phyloP scores from a whole-genome alignment of 2,113 vertebrate genomes.

The Ammodytes dubius region DNA sequence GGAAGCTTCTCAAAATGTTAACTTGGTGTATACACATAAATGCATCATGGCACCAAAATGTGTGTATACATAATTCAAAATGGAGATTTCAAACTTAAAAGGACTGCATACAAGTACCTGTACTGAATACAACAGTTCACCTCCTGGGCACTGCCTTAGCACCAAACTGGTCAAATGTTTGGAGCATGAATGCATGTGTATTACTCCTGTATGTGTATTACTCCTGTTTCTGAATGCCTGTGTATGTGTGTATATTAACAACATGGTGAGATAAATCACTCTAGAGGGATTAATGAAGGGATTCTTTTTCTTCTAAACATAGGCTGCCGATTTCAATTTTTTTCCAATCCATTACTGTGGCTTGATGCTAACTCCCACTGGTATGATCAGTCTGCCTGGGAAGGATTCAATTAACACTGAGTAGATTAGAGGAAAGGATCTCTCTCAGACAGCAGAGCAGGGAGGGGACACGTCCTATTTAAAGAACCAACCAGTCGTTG shows the following conservation, averaged over 20 bases:
- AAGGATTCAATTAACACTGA: constrained; percentile 48
- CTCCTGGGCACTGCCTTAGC: too few species aligned
- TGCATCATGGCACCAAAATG: not conserved
- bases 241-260: too few species aligned
- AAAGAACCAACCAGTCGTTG: constrained; percentile 51
- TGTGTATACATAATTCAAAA: not conserved
- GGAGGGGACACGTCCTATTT: constrained; percentile 43
- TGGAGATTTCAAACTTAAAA: not conserved
- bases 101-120: not conserved
- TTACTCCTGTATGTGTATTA: too few species aligned
- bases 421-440: constrained; percentile 29
- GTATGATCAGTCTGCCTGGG: constrained; percentile 37
- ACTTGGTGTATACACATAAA: not conserved
- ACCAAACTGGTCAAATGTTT: too few species aligned
- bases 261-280: too few species aligned
- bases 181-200: too few species aligned
- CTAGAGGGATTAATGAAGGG: too few species aligned
- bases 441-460: constrained; percentile 44
- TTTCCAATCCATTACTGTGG: not conserved
- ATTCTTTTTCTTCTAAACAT: too few species aligned
- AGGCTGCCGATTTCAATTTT: not conserved
- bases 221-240: too few species aligned
- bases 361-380: constrained; percentile 13
- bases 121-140: not conserved
- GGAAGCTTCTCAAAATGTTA: not conserved